A percentile compares a stretch with the other conserved stretches of the same genome.
Conservation (phyloP, 2,888 invertebrate genomes). For the Aphodius sticticus region DNA sequence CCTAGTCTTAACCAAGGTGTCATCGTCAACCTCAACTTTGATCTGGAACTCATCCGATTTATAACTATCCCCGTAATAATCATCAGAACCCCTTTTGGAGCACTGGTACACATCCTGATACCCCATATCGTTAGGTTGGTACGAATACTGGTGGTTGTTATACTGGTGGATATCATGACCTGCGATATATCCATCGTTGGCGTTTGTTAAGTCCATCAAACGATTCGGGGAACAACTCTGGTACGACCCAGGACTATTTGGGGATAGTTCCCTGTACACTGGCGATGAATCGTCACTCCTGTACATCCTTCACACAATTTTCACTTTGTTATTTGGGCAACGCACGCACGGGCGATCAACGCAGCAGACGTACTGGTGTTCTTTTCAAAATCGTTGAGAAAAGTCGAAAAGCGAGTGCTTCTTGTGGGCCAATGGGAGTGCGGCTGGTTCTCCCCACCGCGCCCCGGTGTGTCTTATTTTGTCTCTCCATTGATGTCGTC, state of each 20-base stretch:
- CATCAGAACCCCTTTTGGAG: constrained; percentile 40
- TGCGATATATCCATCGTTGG: constrained; percentile 46
- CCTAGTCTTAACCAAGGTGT: constrained; percentile 50
- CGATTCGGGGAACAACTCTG: constrained; percentile 53
- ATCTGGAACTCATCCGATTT: constrained; percentile 46
- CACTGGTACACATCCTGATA: constrained; percentile 31
- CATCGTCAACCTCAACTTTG: constrained; percentile 40
- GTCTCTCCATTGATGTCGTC: not conserved
- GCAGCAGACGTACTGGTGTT: not conserved
- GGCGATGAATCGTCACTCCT: constrained; percentile 56
- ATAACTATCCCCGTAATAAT: constrained; percentile 42
- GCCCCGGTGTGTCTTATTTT: not conserved
- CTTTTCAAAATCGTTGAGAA: not conserved
- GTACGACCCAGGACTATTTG: constrained; percentile 45
- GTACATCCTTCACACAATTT: constrained; percentile 46
- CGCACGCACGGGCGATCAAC: not conserved
- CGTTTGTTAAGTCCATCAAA: constrained; percentile 59
- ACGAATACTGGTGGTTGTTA: constrained; percentile 20
- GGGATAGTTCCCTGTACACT: constrained; percentile 50
- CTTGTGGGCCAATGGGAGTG: not conserved
- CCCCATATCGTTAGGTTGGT: constrained; percentile 21
- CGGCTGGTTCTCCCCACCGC: not conserved
- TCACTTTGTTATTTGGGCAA: not conserved
- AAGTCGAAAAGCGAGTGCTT: not conserved
- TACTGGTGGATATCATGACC: constrained; percentile 21